A percentile compares a stretch with the other conserved stretches of the same genome.
Evolutionary conservation across 92 coral and sea anemone species (phyloP).

Genomic region (Meandrina meandrites): DNA sequence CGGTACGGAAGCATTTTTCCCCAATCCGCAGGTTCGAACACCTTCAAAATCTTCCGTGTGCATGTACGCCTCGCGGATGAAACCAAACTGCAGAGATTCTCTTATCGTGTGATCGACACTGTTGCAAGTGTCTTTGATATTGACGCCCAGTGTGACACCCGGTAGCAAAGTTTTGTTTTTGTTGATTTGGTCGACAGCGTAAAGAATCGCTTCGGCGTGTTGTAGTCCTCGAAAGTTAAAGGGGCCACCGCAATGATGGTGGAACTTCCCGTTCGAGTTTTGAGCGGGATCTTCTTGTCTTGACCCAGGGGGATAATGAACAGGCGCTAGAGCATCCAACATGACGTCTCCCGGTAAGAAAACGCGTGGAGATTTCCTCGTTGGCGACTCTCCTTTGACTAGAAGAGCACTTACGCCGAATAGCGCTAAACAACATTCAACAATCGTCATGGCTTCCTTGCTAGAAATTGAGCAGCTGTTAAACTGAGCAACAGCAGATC

Average conservation of each 20-base stretch:
- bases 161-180: slow-evolving; percentile 62
- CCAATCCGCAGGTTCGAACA: slow-evolving; percentile 2
- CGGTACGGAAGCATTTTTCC: neutral
- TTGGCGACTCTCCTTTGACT: neutral
- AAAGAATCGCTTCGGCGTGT: slow-evolving; percentile 76
- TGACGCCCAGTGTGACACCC: slow-evolving; percentile 68
- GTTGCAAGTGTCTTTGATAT: slow-evolving; percentile 75
- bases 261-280: neutral
- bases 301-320: slow-evolving; percentile 62
- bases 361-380: slow-evolving; percentile 14
- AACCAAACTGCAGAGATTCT: slow-evolving; percentile 67
- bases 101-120: slow-evolving; percentile 76
- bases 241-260: slow-evolving; percentile 56
- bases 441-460: neutral
- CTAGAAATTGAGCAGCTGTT: neutral
- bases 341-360: slow-evolving; percentile 59
- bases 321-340: slow-evolving; percentile 64
- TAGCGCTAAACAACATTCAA: neutral
- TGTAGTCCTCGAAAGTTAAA: slow-evolving; percentile 75
- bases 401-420: neutral
- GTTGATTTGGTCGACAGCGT: slow-evolving; percentile 68
- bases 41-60: neutral
- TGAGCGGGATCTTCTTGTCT: slow-evolving; percentile 28
- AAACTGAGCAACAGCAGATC: neutral
- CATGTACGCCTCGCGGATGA: slow-evolving; percentile 56